phyloP scores from a whole-genome alignment of 2,113 vertebrate species.

The Synodontis membranacea region DNA sequence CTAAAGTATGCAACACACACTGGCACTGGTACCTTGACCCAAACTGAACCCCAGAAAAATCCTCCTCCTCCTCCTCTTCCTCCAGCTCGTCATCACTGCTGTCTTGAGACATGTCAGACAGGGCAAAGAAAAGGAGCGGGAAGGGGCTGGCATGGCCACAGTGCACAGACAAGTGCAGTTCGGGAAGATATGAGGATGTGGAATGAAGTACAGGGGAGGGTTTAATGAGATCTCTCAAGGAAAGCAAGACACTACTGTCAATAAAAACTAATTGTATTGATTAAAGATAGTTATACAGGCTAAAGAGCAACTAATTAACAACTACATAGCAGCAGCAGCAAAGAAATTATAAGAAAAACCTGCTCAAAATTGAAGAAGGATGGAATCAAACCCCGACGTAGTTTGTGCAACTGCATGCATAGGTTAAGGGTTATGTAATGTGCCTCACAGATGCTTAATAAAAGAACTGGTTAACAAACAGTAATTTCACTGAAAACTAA shows the following conservation, averaged over 20 bases:
- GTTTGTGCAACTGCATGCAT: not conserved
- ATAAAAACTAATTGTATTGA: not conserved
- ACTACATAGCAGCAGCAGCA: not conserved
- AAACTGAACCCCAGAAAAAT: slow-evolving; percentile 96
- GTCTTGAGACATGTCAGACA: slow-evolving; percentile 91
- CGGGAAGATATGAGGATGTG: slow-evolving; percentile 45
- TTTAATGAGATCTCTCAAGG: slow-evolving; percentile 25
- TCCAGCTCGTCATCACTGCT: slow-evolving; percentile 90
- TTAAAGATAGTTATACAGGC: not conserved
- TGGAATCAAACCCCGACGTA: not conserved
- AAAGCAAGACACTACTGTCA: slow-evolving; percentile 34
- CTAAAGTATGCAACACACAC: slow-evolving; percentile 69
- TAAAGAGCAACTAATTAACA: not conserved
- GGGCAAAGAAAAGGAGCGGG: slow-evolving; percentile 88
- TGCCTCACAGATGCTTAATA: not conserved
- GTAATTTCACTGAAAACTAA: not conserved
- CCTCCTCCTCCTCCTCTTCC: slow-evolving; percentile 84
- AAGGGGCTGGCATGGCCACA: slow-evolving; percentile 79
- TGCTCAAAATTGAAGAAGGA: not conserved
- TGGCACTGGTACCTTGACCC: slow-evolving; percentile 92
- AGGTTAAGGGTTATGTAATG: not conserved
- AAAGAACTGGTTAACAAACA: not conserved
- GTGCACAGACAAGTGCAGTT: slow-evolving; percentile 25
- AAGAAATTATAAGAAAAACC: not conserved
- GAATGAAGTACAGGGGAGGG: slow-evolving; percentile 16